These are phyloP conservation scores for Araneus ventricosus DNA, from an alignment of 1,140 invertebrate species.

Conservation along the genomic window DNA sequence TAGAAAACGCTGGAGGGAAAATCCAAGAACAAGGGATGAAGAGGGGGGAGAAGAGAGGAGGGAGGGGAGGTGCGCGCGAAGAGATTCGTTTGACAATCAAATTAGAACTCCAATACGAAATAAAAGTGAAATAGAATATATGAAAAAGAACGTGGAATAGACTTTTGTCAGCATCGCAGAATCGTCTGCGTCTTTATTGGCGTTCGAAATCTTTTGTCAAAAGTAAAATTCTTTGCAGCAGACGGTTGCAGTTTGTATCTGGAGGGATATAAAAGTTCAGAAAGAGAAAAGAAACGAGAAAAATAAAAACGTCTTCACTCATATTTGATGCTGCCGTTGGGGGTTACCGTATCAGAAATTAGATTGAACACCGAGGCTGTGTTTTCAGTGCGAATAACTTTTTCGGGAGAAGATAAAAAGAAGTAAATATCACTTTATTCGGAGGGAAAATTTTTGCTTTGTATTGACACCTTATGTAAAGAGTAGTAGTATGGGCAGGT, in stretches of 20 bases:
- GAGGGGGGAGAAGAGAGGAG: no score
- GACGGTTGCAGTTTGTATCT: slow-evolving; percentile 24
- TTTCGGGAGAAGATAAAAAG: background rate
- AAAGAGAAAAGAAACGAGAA: background rate
- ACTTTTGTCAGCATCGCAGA: slow-evolving; percentile 45
- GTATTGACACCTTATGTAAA: background rate
- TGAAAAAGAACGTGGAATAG: slow-evolving; percentile 20
- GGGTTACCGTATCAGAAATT: slow-evolving; percentile 17
- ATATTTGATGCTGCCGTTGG: slow-evolving; percentile 17
- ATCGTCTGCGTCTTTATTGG: slow-evolving; percentile 56
- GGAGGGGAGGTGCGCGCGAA: background rate
- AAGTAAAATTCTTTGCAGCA: slow-evolving; percentile 42
- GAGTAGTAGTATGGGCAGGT: no score
- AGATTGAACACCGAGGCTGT: slow-evolving; percentile 43
- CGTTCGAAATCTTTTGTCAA: slow-evolving; percentile 48
- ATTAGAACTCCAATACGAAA: slow-evolving; percentile 55
- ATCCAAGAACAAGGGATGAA: background rate
- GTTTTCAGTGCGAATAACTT: background rate
- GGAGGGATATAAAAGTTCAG: background rate
- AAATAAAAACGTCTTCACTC: background rate
- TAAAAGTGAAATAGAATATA: slow-evolving; percentile 19
- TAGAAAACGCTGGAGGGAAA: slow-evolving; percentile 16
- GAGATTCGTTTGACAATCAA: slow-evolving; percentile 66
- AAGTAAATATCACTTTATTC: background rate
- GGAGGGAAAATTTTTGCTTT: background rate